Base-by-base conservation (phyloP, 2,888 invertebrate genomes). In the Cyrtodaria siliqua region DNA sequence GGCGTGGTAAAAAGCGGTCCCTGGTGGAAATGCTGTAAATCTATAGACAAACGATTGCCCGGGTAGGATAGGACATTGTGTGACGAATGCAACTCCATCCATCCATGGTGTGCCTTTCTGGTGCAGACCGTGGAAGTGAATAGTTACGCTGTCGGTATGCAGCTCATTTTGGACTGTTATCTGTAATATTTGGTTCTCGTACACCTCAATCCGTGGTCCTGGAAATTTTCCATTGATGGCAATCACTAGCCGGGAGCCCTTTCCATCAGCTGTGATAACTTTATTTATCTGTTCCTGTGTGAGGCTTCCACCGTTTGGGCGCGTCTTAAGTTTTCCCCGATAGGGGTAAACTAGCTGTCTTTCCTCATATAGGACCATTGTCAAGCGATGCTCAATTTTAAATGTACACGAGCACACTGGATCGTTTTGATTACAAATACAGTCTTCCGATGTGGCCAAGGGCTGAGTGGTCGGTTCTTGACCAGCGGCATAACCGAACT, bases 61-160 rank as follows among this genome's bases (percentile, higher is more conserved):
- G 6, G 87, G 85, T 0, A 73, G 57, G n/a, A 88, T 85, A 1
- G 89, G 87, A 59, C 89, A 89, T 62, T 89, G 89, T 14, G 87
- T 83, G 29, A 89, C 64, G 24, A 67, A 82, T 0, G 86, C 79
- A 0, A 84, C 86, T 0, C 89, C 89, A 67, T 89, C 89, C 77
- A 85, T 84, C 79, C 79, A 87, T 1, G 84, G 79, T 2, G 84
- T 83, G 12, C 70, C 74, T 24, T 44, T 66, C 61, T 87, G 86
- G n/a, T 80, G 79, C 2, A 88, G 55, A 1, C 89, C 89, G 50
- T 89, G 89, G 72, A 84, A 86, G 52, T 89, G 89, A 9, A 89
- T 66, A 0, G 87, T 79, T 0, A 76, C 60, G 40, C 68, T 81
- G 24, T 87, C 87, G 3, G 83, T 80, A 38, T 76, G 79, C 24